Conservation (phyloP, 2,113 vertebrate species). For the Emberiza fucata region DNA sequence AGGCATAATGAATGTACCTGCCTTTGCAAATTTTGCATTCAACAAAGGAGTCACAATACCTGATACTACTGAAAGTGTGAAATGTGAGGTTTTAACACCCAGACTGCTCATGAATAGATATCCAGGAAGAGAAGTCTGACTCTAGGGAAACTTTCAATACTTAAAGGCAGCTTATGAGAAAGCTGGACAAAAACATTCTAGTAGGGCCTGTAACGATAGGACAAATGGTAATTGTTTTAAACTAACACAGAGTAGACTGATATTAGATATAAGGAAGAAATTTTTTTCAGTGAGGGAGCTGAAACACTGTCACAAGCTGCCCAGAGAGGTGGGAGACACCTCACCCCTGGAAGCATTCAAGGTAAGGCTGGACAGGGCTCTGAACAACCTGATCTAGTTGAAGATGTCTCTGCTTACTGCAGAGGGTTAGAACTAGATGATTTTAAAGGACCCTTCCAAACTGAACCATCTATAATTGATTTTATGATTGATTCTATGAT, state of each 20-base stretch:
- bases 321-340: background rate
- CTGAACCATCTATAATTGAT: background rate
- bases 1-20: background rate
- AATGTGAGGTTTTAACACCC: background rate
- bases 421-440: background rate
- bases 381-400: background rate
- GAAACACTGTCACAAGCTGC: background rate
- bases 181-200: background rate
- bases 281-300: background rate
- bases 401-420: background rate
- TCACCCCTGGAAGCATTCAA: background rate
- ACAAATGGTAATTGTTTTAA: background rate
- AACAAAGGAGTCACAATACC: background rate
- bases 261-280: background rate
- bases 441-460: background rate
- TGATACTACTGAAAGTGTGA: background rate
- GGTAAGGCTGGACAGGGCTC: background rate
- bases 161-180: background rate
- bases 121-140: background rate
- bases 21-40: background rate
- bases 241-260: background rate
- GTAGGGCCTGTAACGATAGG: accelerated
- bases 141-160: background rate
- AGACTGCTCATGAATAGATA: background rate
- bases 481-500: background rate